Evolutionary conservation across 2,888 invertebrate genomes (phyloP).

Genomic region (Leptarthrus brevirostris): DNA sequence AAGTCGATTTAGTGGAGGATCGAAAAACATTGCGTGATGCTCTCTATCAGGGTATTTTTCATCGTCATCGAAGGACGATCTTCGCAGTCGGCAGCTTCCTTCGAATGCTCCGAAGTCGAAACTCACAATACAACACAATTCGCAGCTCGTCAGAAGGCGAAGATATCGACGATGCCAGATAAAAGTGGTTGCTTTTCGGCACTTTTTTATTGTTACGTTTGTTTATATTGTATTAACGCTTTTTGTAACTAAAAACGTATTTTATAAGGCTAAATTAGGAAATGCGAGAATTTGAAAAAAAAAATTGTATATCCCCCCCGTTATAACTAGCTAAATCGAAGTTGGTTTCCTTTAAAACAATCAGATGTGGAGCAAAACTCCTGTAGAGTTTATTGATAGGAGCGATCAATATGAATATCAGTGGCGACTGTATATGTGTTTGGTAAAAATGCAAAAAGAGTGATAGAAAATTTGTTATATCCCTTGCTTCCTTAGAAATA

Average conservation of each 20-base stretch:
- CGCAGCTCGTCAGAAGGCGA: slow-evolving; percentile 69
- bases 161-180: slow-evolving; percentile 67
- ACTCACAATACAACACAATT: slow-evolving; percentile 81
- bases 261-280: slow-evolving; percentile 23
- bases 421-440: not conserved
- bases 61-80: slow-evolving; percentile 79
- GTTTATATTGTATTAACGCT: slow-evolving; percentile 33
- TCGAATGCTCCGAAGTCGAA: slow-evolving; percentile 79
- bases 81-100: slow-evolving; percentile 81
- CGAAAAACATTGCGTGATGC: slow-evolving; percentile 79
- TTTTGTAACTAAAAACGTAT: slow-evolving; percentile 33
- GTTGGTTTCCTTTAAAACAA: not conserved
- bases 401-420: not conserved
- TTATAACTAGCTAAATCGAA: not conserved
- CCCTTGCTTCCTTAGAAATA: slow-evolving; percentile 37
- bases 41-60: slow-evolving; percentile 81
- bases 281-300: not conserved
- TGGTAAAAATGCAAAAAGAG: slow-evolving; percentile 1
- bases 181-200: slow-evolving; percentile 57
- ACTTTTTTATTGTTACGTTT: slow-evolving; percentile 16
- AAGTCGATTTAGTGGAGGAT: slow-evolving; percentile 74
- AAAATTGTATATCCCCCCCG: not conserved
- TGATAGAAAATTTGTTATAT: slow-evolving; percentile 33
- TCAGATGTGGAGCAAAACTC: not conserved
- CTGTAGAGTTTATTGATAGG: no score